Evolutionary conservation across 2,113 vertebrate genomes (phyloP).

Genomic region (Cyanistes caeruleus): DNA sequence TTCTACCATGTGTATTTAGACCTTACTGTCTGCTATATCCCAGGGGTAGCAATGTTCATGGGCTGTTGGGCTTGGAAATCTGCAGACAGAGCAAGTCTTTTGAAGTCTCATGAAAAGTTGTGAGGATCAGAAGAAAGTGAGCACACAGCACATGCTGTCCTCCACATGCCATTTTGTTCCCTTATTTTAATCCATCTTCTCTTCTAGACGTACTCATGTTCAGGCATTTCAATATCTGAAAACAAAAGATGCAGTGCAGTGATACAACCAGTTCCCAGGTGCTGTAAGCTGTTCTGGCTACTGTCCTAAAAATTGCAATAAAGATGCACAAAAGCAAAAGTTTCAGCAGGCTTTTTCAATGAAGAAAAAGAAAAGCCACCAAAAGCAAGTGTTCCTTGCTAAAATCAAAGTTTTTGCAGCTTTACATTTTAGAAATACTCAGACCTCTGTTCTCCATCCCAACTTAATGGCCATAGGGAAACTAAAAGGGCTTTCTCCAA

Average conservation of each 20-base stretch:
- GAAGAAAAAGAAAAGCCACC: not conserved
- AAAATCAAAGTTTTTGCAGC: not conserved
- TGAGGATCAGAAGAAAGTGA: not conserved
- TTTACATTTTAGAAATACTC: not conserved
- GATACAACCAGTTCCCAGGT: not conserved
- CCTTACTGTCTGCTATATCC: not conserved
- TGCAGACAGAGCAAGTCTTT: not conserved
- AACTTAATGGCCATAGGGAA: conserved; percentile 7
- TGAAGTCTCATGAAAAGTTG: not conserved
- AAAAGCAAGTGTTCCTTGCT: not conserved
- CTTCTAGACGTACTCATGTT: not conserved
- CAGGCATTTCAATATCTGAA: not conserved
- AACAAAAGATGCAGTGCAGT: not conserved
- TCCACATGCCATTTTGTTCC: not conserved
- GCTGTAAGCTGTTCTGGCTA: not conserved
- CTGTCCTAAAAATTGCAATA: not conserved
- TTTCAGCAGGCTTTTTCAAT: not conserved
- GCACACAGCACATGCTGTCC: not conserved
- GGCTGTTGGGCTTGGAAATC: not conserved
- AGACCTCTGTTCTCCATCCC: conserved; percentile 13
- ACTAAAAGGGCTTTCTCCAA: conserved; percentile 10
- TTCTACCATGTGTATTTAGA: not conserved
- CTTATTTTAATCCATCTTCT: not conserved
- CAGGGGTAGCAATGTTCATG: not conserved
- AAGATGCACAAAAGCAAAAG: not conserved